phyloP scores from a whole-genome alignment of 2,113 vertebrate genomes.

The Rhegmatorhina hoffmannsi region DNA sequence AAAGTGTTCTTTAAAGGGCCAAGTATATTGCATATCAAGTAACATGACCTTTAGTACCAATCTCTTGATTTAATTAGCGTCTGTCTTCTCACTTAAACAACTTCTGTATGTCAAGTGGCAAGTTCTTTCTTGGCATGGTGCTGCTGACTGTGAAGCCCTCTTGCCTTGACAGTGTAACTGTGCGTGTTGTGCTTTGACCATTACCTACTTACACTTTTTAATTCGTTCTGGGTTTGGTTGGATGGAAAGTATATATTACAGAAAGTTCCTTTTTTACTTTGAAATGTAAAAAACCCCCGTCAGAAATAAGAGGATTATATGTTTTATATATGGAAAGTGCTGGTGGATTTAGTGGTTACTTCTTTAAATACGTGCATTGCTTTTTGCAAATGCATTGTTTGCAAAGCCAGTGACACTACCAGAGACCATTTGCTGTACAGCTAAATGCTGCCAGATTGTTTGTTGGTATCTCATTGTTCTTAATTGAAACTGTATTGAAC shows the following conservation, averaged over 20 bases:
- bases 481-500: neutral
- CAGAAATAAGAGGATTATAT: neutral
- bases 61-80: constrained; percentile 34
- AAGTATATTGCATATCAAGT: neutral
- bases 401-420: neutral
- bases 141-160: neutral
- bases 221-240: neutral
- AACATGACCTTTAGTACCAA: neutral
- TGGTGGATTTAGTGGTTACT: neutral
- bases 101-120: constrained; percentile 33
- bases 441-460: neutral
- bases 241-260: neutral
- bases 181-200: fast-evolving
- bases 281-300: neutral
- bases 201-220: neutral
- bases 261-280: neutral
- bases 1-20: constrained; percentile 24
- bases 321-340: neutral
- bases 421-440: neutral
- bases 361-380: neutral
- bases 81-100: neutral
- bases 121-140: neutral
- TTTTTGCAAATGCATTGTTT: neutral
- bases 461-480: neutral
- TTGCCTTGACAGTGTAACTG: neutral